Conservation (phyloP, 2,113 vertebrate species). For the Istiophorus platypterus region DNA sequence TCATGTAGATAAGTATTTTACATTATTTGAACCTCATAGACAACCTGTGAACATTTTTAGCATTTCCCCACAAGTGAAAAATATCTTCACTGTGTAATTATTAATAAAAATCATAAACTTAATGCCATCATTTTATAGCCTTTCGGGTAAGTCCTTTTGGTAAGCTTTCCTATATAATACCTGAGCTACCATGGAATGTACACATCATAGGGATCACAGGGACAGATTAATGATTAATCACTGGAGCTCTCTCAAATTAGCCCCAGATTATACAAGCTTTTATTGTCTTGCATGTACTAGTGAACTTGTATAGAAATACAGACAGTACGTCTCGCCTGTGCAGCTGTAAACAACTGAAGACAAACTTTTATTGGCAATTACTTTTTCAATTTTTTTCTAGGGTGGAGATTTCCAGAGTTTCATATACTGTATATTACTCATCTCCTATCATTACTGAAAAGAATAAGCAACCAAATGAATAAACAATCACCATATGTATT, state of each 20-base stretch:
- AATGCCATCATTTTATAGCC: conserved; percentile 43
- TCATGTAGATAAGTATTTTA: conserved; percentile 16
- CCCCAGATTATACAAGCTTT: conserved; percentile 38
- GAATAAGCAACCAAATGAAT: conserved; percentile 50
- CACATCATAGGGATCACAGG: conserved; percentile 45
- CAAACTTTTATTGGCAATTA: conserved; percentile 38
- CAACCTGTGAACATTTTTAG: neutral
- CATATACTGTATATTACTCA: conserved; percentile 16
- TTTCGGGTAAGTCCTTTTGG: neutral
- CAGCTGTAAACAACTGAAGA: conserved; percentile 44
- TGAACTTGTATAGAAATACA: conserved; percentile 24
- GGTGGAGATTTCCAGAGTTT: conserved; percentile 11
- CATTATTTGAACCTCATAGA: conserved; percentile 8
- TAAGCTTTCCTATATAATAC: conserved; percentile 23
- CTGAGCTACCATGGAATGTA: conserved; percentile 64
- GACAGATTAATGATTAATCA: conserved; percentile 68
- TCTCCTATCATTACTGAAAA: conserved; percentile 40
- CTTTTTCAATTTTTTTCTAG: conserved; percentile 14
- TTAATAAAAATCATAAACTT: conserved; percentile 32
- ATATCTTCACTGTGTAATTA: conserved; percentile 30
- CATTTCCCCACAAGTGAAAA: conserved; percentile 3
- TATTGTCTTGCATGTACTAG: conserved; percentile 29
- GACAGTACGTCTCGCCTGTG: conserved; percentile 25
- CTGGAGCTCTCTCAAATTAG: conserved; percentile 45
- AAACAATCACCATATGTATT: conserved; percentile 57